phyloP scores from a whole-genome alignment of 2,797 vertebrate genomes.

The Tinamus major region DNA sequence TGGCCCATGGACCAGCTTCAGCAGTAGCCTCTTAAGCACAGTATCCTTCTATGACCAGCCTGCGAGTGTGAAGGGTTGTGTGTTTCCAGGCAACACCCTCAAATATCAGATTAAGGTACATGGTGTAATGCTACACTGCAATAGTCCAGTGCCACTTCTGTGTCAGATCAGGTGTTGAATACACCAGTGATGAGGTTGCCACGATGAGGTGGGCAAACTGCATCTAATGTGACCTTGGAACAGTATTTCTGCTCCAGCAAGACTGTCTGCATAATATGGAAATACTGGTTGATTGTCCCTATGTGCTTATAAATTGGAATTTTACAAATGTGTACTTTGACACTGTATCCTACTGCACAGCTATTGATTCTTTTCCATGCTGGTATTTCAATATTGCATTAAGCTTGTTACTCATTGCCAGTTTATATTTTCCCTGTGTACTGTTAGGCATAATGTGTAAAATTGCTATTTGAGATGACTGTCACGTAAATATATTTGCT shows the following conservation, averaged over 20 bases:
- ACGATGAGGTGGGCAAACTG: neutral
- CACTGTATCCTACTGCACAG: neutral
- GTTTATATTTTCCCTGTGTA: neutral
- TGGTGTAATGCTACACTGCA: neutral
- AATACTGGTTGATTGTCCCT: neutral
- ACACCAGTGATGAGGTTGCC: neutral
- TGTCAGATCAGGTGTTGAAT: neutral
- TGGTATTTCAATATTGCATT: neutral
- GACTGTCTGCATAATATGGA: neutral
- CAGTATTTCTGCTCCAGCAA: neutral
- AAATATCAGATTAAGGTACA: fast-evolving
- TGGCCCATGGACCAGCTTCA: neutral
- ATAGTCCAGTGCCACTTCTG: neutral
- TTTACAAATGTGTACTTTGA: neutral
- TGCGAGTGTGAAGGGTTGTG: neutral
- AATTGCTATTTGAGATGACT: neutral
- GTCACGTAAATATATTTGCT: neutral
- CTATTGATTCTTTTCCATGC: neutral
- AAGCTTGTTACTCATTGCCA: neutral
- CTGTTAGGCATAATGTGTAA: neutral
- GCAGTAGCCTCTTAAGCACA: neutral
- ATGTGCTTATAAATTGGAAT: neutral
- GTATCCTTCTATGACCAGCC: neutral
- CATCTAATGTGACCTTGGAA: neutral
- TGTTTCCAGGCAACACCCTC: neutral